Evolutionary conservation across 2,888 invertebrate species (phyloP).

Genomic region (Calliphora vomitoria): DNA sequence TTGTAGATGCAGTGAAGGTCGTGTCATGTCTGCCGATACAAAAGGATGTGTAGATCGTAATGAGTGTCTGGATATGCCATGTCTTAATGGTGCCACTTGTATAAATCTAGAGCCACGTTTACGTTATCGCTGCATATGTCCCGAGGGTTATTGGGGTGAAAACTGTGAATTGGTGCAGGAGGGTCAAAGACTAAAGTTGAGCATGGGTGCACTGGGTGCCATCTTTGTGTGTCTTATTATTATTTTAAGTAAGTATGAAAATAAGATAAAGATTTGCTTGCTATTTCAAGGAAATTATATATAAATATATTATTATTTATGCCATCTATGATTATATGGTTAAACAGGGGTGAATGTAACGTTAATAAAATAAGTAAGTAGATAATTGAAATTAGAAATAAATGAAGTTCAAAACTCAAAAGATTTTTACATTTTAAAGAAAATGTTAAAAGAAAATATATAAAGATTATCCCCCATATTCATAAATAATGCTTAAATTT

Average conservation of each 20-base stretch:
- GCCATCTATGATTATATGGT: not conserved
- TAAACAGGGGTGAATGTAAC: not conserved
- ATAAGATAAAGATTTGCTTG: not conserved
- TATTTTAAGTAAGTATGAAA: slow-evolving; percentile 93
- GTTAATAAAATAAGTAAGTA: slow-evolving; percentile 1
- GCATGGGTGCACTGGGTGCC: slow-evolving; percentile 98
- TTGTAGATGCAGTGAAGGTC: slow-evolving; percentile 95
- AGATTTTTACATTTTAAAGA: no score
- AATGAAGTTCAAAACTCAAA: not conserved
- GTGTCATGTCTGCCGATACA: slow-evolving; percentile 94
- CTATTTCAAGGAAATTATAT: not conserved
- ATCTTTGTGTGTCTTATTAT: slow-evolving; percentile 98
- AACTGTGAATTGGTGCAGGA: slow-evolving; percentile 97
- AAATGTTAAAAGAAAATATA: no score
- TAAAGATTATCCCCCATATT: no score
- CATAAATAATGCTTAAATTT: no score
- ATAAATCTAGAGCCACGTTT: slow-evolving; percentile 95
- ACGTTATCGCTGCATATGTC: slow-evolving; percentile 94
- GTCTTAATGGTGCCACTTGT: slow-evolving; percentile 96
- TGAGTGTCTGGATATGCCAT: slow-evolving; percentile 97
- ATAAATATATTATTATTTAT: not conserved
- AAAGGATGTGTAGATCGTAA: slow-evolving; percentile 98
- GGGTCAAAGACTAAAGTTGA: slow-evolving; percentile 96
- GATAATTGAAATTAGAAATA: not conserved
- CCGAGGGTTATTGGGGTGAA: slow-evolving; percentile 96